These are phyloP conservation scores for Cremastinae sp. DNA, from an alignment of 2,888 invertebrate genomes.

Conservation along the genomic window DNA sequence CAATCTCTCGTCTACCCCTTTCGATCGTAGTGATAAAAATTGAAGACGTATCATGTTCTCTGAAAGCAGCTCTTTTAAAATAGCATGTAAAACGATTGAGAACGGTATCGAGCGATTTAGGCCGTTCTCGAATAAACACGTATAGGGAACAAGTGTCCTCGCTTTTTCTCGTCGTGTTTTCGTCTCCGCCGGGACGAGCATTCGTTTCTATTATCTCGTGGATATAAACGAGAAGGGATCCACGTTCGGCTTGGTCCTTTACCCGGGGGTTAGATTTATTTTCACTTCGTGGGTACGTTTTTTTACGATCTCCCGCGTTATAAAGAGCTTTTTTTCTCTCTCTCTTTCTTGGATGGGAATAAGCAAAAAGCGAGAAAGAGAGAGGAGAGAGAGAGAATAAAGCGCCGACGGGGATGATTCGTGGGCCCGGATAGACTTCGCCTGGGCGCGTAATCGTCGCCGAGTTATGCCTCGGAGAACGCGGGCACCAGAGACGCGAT, in stretches of 20 bases:
- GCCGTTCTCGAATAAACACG: constrained; percentile 7
- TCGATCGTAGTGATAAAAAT: no score
- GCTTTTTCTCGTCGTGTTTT: constrained; percentile 18
- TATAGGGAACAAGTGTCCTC: background rate
- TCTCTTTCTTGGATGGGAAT: constrained; percentile 49
- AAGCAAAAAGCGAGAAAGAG: constrained; percentile 44
- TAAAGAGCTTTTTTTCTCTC: no score
- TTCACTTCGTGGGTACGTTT: constrained; percentile 77
- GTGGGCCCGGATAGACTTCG: constrained; percentile 21
- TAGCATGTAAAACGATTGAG: background rate
- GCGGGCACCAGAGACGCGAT: constrained; percentile 42
- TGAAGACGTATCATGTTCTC: no score
- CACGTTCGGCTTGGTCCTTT: constrained; percentile 56
- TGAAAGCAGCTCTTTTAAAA: no score
- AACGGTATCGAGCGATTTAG: background rate
- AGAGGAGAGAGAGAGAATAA: constrained; percentile 26
- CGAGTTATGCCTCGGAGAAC: constrained; percentile 49
- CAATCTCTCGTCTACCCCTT: no score
- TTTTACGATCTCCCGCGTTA: constrained; percentile 76
- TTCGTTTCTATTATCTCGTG: constrained; percentile 74
- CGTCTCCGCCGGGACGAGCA: constrained; percentile 59
- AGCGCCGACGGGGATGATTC: constrained; percentile 32
- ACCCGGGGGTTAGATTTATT: constrained; percentile 78
- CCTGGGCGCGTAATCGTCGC: constrained; percentile 52
- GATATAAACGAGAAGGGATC: constrained; percentile 61